phyloP scores from a whole-genome alignment of 92 coral and sea anemone species.

The Actinernus sp. region DNA sequence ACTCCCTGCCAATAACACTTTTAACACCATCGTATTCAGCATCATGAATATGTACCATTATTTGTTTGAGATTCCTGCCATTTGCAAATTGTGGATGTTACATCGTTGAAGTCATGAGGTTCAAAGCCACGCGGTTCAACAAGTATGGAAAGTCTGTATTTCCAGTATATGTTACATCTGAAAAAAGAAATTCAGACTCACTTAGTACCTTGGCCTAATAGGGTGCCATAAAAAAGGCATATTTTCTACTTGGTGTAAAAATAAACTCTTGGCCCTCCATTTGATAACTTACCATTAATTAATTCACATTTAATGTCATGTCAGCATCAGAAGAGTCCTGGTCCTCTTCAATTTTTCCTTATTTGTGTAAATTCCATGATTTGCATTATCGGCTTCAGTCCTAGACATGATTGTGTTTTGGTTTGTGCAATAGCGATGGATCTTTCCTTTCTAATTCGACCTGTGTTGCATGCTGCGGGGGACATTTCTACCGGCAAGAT shows the following conservation, averaged over 20 bases:
- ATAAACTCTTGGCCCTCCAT: conserved; percentile 51
- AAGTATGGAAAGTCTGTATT: conserved; percentile 46
- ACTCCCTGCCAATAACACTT: conserved; percentile 18
- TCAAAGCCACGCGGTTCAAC: conserved; percentile 31
- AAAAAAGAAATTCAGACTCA: conserved; percentile 23
- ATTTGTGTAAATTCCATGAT: conserved; percentile 24
- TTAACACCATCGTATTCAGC: conserved; percentile 34
- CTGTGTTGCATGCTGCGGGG: conserved; percentile 37
- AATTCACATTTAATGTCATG: conserved; percentile 9
- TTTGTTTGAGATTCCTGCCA: conserved; percentile 24
- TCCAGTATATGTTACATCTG: too few species aligned
- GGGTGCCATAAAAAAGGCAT: conserved; percentile 47
- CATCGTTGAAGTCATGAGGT: conserved; percentile 27
- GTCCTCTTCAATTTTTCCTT: conserved; percentile 19
- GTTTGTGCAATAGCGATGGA: not conserved
- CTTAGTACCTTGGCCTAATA: conserved; percentile 26
- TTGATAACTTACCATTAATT: conserved; percentile 53
- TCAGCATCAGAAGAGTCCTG: conserved; percentile 16
- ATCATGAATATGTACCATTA: conserved; percentile 44
- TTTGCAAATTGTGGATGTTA: conserved; percentile 19
- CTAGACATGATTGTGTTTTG: not conserved
- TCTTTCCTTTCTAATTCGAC: not conserved
- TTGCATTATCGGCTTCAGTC: conserved; percentile 14
- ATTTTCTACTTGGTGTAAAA: conserved; percentile 23
- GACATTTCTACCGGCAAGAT: conserved; percentile 34